phyloP scores from a whole-genome alignment of 1,140 invertebrate genomes.

The Aphis gossypii region DNA sequence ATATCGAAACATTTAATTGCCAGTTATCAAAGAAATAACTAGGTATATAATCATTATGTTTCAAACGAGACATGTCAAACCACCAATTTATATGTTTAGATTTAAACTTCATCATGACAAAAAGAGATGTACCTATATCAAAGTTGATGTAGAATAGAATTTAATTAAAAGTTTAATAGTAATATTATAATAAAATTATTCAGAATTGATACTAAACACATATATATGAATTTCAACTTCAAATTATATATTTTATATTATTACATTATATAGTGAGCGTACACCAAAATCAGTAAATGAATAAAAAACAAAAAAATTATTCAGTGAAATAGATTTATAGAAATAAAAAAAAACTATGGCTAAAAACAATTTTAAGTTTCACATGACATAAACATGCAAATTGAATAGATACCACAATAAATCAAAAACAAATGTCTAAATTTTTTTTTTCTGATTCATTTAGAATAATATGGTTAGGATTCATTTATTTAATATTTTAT shows the following conservation, averaged over 20 bases:
- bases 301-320: neutral
- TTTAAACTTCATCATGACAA: neutral
- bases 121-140: neutral
- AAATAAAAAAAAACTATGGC: neutral
- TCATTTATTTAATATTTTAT: neutral
- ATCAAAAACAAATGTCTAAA: neutral
- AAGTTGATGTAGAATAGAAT: neutral
- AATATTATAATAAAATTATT: neutral
- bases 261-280: neutral
- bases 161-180: neutral
- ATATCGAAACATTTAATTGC: constrained; percentile 10
- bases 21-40: neutral
- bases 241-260: neutral
- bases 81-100: neutral
- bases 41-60: neutral
- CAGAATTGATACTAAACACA: neutral
- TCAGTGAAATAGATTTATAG: neutral
- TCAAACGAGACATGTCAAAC: neutral
- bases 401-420: neutral
- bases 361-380: too few relatives aligned
- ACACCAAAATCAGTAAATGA: neutral
- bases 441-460: too few relatives aligned
- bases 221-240: neutral
- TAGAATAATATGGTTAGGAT: neutral
- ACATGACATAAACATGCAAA: neutral